These are phyloP conservation scores for Nephrocerus scutellatus DNA, from an alignment of 2,888 invertebrate genomes.

Conservation along the genomic window DNA sequence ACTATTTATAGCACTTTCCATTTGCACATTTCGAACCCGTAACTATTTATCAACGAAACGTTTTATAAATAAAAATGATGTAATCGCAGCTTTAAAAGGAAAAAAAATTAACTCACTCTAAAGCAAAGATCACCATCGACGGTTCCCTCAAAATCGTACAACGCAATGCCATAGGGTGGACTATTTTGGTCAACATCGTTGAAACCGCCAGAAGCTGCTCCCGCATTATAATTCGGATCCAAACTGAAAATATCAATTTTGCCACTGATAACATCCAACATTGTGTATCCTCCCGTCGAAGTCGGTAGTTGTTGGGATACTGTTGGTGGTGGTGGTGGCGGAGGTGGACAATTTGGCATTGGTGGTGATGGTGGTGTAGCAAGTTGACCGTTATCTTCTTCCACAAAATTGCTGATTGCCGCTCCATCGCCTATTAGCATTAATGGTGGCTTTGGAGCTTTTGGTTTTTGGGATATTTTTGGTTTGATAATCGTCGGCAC, in stretches of 20 bases:
- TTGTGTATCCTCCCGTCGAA: slow-evolving; percentile 49
- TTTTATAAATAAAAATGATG: neutral
- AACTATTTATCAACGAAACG: too few relatives aligned
- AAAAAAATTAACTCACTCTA: slow-evolving; percentile 63
- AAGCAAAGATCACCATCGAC: slow-evolving; percentile 74
- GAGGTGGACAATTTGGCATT: slow-evolving; percentile 73
- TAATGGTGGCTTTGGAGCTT: slow-evolving; percentile 40
- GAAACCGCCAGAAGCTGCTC: slow-evolving; percentile 30
- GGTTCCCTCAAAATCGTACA: slow-evolving; percentile 68
- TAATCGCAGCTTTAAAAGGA: too few relatives aligned
- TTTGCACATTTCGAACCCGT: too few relatives aligned
- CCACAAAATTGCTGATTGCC: slow-evolving; percentile 6
- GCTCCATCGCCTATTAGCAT: slow-evolving; percentile 1
- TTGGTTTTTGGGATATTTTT: slow-evolving; percentile 46
- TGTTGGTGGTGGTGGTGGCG: slow-evolving; percentile 68
- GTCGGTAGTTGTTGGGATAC: slow-evolving; percentile 69
- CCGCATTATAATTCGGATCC: slow-evolving; percentile 32
- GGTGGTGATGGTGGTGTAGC: slow-evolving; percentile 57
- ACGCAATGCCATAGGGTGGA: slow-evolving; percentile 66
- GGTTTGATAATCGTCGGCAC: slow-evolving; percentile 68
- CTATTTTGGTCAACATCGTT: slow-evolving; percentile 33
- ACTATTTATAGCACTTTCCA: too few relatives aligned
- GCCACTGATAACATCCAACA: slow-evolving; percentile 42
- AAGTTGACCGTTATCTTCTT: slow-evolving; percentile 8
- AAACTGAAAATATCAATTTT: slow-evolving; percentile 38